A percentile compares a stretch with the other conserved stretches of the same genome.
phyloP scores from a whole-genome alignment of 2,113 vertebrate species.

The Sturnira hondurensis region DNA sequence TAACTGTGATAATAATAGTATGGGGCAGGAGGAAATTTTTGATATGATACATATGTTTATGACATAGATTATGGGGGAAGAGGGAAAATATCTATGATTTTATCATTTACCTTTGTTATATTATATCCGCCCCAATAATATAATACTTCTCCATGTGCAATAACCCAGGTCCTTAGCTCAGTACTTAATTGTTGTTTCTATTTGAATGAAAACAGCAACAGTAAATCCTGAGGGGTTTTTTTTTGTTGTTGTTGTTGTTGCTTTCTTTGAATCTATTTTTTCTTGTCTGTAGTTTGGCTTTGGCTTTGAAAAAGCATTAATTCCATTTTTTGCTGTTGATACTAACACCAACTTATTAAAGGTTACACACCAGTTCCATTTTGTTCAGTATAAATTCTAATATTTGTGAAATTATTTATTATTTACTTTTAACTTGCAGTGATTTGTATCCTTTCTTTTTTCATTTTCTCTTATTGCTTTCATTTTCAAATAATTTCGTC shows the following conservation, averaged over 20 bases:
- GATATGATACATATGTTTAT: neutral
- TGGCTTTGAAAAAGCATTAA: conserved; percentile 19
- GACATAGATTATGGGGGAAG: neutral
- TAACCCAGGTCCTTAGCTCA: neutral
- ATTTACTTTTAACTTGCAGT: conserved; percentile 29
- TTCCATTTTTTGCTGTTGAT: conserved; percentile 44
- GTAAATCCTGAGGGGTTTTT: neutral
- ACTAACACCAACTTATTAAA: conserved; percentile 61
- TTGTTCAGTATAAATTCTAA: conserved; percentile 45
- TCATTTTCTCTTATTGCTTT: neutral
- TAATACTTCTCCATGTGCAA: neutral
- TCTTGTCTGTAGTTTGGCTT: neutral
- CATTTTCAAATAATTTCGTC: conserved; percentile 10
- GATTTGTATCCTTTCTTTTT: conserved; percentile 13
- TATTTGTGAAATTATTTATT: conserved; percentile 19
- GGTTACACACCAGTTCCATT: conserved; percentile 14
- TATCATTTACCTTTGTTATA: too few species aligned
- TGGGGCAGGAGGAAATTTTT: neutral
- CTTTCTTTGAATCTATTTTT: neutral
- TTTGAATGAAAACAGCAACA: neutral
- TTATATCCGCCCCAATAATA: neutral
- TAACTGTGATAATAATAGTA: neutral
- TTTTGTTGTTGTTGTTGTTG: neutral
- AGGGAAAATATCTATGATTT: too few species aligned
- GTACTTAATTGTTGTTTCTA: neutral